Conservation (phyloP, 2,888 invertebrate genomes). For the Drosophila merina region DNA sequence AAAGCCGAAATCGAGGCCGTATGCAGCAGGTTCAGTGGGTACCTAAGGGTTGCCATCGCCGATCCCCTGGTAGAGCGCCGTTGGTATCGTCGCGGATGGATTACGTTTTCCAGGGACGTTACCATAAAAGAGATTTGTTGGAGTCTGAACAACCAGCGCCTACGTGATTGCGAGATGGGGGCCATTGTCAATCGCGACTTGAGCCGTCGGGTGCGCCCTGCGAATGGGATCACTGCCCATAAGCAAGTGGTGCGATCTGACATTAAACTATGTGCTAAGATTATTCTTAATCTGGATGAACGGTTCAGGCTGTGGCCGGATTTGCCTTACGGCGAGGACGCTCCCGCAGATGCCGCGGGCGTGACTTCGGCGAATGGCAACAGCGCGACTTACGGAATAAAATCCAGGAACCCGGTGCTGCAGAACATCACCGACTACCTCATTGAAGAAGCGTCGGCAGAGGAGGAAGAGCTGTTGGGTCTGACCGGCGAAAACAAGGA, state of each 20-base stretch:
- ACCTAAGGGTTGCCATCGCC: conserved; percentile 96
- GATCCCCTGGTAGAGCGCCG: conserved; percentile 98
- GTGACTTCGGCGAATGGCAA: conserved; percentile 47
- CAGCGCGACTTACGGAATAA: conserved; percentile 86
- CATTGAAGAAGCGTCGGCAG: conserved; percentile 99
- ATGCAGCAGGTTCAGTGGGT: conserved; percentile 96
- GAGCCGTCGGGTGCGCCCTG: conserved; percentile 95
- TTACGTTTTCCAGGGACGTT: conserved; percentile 97
- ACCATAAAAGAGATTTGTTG: conserved; percentile 99
- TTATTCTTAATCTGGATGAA: conserved; percentile 95
- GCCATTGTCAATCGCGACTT: conserved; percentile 97
- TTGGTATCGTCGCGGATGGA: conserved; percentile 99
- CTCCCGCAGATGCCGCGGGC: conserved; percentile 11
- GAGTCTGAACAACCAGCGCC: conserved; percentile 97
- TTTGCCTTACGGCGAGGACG: background rate
- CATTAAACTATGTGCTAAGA: conserved; percentile 95
- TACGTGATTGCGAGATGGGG: conserved; percentile 86
- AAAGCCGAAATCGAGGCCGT: conserved; percentile 98
- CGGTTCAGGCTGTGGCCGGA: conserved; percentile 91
- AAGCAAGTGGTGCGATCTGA: conserved; percentile 95
- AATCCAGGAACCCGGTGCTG: conserved; percentile 95
- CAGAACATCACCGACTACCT: conserved; percentile 98
- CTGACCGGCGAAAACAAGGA: conserved; percentile 85
- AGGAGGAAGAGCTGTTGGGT: conserved; percentile 96
- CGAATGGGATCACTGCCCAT: conserved; percentile 95